Evolutionary conservation across 2,113 vertebrate species (phyloP).

Genomic region (Pitta sordida): DNA sequence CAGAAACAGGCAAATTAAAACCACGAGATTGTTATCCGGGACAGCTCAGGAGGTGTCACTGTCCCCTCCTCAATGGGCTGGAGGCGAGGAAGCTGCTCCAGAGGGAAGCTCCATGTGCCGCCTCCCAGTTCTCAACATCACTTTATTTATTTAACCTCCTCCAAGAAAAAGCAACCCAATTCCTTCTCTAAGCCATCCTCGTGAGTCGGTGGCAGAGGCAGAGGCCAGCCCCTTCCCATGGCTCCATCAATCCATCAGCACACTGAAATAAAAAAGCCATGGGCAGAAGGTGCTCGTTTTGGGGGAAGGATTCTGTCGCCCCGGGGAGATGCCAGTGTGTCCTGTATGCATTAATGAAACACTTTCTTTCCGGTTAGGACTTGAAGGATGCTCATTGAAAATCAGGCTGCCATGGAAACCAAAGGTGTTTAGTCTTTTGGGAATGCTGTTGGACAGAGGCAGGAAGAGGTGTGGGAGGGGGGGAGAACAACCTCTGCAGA

Average conservation of each 20-base stretch:
- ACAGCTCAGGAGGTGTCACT: background rate
- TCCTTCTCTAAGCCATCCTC: background rate
- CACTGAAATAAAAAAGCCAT: background rate
- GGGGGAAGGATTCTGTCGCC: background rate
- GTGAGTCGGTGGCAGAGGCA: background rate
- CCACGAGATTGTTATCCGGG: background rate
- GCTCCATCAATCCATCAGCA: background rate
- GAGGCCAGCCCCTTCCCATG: background rate
- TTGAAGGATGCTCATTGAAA: constrained; percentile 65
- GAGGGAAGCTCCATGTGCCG: fast-evolving
- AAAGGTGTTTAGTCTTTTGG: constrained; percentile 66
- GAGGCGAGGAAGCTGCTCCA: background rate
- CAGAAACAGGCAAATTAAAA: background rate
- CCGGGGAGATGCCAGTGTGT: background rate
- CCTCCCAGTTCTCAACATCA: fast-evolving
- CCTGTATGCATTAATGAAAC: constrained; percentile 54
- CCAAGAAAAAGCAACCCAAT: background rate
- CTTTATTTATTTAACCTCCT: background rate
- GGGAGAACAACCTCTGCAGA: background rate
- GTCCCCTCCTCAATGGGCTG: background rate
- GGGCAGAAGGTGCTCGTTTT: constrained; percentile 8
- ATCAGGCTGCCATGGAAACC: constrained; percentile 67
- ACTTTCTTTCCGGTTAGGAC: constrained; percentile 36
- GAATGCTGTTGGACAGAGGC: constrained; percentile 44
- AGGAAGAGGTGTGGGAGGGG: background rate